Evolutionary conservation across 2,888 invertebrate genomes (phyloP).

Genomic region (Stenurella melanura): DNA sequence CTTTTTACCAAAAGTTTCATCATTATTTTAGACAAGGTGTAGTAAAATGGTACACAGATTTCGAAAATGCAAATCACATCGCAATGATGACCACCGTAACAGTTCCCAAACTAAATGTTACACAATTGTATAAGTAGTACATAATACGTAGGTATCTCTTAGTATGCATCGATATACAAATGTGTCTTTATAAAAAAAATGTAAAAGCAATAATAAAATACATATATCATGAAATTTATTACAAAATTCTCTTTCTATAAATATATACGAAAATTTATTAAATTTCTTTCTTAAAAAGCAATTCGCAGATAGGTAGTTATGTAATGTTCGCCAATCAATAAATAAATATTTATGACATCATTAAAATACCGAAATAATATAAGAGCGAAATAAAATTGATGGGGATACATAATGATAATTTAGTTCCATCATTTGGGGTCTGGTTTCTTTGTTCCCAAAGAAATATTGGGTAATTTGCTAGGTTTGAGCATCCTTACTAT

Average conservation of each 20-base stretch:
- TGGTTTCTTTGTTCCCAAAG: background rate
- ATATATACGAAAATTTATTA: background rate
- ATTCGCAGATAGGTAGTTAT: background rate
- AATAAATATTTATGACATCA: background rate
- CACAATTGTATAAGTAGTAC: background rate
- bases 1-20: background rate
- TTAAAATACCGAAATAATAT: background rate
- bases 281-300: too few species aligned
- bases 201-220: background rate
- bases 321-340: background rate
- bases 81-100: background rate
- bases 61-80: background rate
- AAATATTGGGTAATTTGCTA: too few species aligned
- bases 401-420: background rate
- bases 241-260: background rate
- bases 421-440: background rate
- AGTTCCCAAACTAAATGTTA: background rate
- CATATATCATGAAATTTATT: background rate
- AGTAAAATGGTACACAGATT: background rate
- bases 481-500: too few species aligned
- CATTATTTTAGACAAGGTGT: background rate
- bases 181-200: background rate
- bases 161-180: background rate
- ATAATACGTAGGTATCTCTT: background rate
- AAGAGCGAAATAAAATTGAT: background rate